Percentiles rank a stretch among this genome's conserved stretches.
These are phyloP conservation scores for Strix aluco DNA, from an alignment of 2,113 vertebrate genomes.

Conservation along the genomic window DNA sequence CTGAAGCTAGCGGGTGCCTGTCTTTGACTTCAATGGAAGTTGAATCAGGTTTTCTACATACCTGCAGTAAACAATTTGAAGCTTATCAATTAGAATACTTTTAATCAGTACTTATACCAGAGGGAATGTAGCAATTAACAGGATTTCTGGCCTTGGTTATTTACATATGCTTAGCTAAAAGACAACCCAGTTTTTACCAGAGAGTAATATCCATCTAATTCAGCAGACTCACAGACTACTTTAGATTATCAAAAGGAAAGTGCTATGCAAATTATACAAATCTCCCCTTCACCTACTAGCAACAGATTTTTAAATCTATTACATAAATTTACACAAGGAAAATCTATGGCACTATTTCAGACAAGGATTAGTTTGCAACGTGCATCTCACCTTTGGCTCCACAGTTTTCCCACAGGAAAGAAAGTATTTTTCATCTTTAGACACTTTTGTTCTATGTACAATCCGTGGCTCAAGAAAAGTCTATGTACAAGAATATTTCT, in stretches of 20 bases:
- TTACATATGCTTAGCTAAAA: constrained; percentile 31
- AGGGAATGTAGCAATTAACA: constrained; percentile 26
- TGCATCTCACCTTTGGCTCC: not conserved
- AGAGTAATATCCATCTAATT: not conserved
- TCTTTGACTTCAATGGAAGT: constrained; percentile 22
- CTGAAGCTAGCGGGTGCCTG: not conserved
- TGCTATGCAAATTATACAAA: not conserved
- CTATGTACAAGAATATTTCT: not conserved
- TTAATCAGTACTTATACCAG: constrained; percentile 2
- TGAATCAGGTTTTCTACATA: not conserved
- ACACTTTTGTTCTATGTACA: not conserved
- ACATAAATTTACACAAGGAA: not conserved
- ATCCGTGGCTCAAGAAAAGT: not conserved
- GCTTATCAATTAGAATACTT: constrained; percentile 46
- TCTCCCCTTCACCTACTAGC: not conserved
- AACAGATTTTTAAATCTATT: not conserved
- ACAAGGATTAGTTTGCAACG: not conserved
- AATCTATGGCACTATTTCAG: not conserved
- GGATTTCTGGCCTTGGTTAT: constrained; percentile 47
- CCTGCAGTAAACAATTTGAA: constrained; percentile 39
- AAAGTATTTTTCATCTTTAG: not conserved
- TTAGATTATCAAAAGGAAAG: constrained; percentile 15
- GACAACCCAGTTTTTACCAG: constrained; percentile 6
- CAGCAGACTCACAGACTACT: not conserved
- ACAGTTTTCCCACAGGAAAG: not conserved